Percentiles rank a stretch among this genome's conserved stretches.
These are phyloP conservation scores for Leucopsar rothschildi DNA, from an alignment of 2,113 vertebrate species.

Conservation along the genomic window DNA sequence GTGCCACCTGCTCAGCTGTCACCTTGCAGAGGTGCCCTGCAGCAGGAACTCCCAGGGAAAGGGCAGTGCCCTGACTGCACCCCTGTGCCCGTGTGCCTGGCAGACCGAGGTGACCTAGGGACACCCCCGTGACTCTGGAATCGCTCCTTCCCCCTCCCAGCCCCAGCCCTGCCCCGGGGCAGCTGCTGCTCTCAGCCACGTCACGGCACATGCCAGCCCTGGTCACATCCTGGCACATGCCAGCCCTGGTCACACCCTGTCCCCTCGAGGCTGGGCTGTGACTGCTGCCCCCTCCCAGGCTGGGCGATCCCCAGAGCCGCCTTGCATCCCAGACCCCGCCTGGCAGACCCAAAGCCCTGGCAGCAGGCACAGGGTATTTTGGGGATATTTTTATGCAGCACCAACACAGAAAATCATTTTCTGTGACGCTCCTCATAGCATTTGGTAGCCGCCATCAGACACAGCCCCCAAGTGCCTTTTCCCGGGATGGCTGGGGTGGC, in stretches of 20 bases:
- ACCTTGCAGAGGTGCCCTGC: not conserved
- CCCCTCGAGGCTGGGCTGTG: fast-evolving
- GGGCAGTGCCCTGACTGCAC: not conserved
- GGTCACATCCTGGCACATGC: not conserved
- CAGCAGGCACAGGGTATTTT: fast-evolving
- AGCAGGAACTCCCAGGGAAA: fast-evolving
- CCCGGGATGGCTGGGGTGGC: not conserved
- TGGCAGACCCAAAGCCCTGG: not conserved
- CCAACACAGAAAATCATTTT: not conserved
- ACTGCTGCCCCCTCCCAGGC: fast-evolving
- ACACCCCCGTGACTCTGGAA: not conserved
- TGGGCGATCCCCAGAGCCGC: fast-evolving
- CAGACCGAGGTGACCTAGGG: not conserved
- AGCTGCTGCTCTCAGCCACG: not conserved
- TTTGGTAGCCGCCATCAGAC: not conserved
- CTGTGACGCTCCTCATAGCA: fast-evolving
- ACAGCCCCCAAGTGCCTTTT: fast-evolving
- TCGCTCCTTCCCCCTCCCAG: not conserved
- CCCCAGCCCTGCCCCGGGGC: not conserved
- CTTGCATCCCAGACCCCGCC: not conserved
- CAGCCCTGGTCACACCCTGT: not conserved
- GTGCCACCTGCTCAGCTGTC: no score
- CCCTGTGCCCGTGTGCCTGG: fast-evolving
- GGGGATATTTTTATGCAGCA: not conserved
- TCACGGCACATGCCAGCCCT: not conserved